Base-by-base conservation (phyloP, 2,888 invertebrate genomes). In the Stegophylla sp. region DNA sequence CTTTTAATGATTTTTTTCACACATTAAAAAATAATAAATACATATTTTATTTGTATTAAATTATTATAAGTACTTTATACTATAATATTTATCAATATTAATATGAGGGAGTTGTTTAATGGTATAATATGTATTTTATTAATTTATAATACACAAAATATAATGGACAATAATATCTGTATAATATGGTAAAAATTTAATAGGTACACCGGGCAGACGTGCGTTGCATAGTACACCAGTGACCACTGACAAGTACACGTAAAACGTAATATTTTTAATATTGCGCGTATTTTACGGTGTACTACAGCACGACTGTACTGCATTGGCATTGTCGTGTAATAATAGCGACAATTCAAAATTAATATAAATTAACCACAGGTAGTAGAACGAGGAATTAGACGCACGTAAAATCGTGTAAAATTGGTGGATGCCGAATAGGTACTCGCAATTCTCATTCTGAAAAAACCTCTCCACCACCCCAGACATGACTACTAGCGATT, bases 21-120 rank as follows among this genome's bases (percentile, higher is more conserved):
- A 7, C 15, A 17, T 1, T 51, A 51, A 51, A 51, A 51, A n/a
- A 15, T n/a, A 51, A 7, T 51, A 34, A 3, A 34, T 34, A 34
- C n/a, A 7, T 51, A 51, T 51, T 51, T 17, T 51, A 51, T 51
- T 51, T 51, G 3, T 51, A 51, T 48, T 15, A 51, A 51, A 51
- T 51, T 51, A 51, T 5, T 51, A 51, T n/a, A 51, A 51, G 51
- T 51, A 51, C 51, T 51, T 51, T 51, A 51, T n/a, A 51, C 51
- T 51, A 51, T 51, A 51, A 51, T 51, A 51, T 17, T 51, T n/a
- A 51, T 5, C 51, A n/a, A n/a, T 51, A 48, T 51, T 51, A 51
- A 51, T 51, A 51, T n/a, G 51, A 51, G 51, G n/a, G 51, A 51
- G n/a, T 51, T 51, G 51, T 48, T 17, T n/a, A n/a, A 51, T 51